Percentiles rank a stretch among this genome's conserved stretches.
Evolutionary conservation across 2,797 vertebrate genomes (phyloP).

Genomic region (Gambusia yucatana): DNA sequence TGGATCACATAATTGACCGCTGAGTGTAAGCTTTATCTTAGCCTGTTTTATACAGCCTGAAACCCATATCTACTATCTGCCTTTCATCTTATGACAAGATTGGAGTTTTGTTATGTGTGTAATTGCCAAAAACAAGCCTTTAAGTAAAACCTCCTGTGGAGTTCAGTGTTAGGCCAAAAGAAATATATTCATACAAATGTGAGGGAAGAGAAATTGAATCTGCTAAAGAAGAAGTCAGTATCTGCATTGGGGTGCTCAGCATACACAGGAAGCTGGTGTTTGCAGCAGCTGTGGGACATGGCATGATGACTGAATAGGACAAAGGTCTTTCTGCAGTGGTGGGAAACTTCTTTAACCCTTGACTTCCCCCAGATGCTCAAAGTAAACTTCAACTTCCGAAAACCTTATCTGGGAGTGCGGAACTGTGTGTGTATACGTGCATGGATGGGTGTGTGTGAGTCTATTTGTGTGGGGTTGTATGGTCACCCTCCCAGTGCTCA

Average conservation of each 20-base stretch:
- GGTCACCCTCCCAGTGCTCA: slow-evolving; percentile 38
- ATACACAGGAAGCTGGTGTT: slow-evolving; percentile 33
- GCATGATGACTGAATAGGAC: slow-evolving; percentile 52
- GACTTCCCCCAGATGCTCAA: slow-evolving; percentile 76
- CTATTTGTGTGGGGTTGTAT: slow-evolving; percentile 41
- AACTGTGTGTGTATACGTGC: slow-evolving; percentile 18
- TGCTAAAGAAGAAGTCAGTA: slow-evolving; percentile 20
- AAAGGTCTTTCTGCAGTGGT: slow-evolving; percentile 72
- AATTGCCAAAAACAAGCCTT: not conserved
- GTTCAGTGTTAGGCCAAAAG: not conserved
- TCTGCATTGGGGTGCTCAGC: slow-evolving; percentile 11
- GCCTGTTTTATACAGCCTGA: slow-evolving; percentile 32
- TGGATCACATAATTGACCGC: slow-evolving; percentile 15
- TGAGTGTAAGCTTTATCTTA: slow-evolving; percentile 29
- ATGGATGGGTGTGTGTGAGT: slow-evolving; percentile 9
- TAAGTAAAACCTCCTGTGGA: slow-evolving; percentile 6
- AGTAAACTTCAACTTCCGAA: slow-evolving; percentile 80
- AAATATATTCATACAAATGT: not conserved
- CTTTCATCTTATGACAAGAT: slow-evolving; percentile 20
- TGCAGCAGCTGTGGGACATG: slow-evolving; percentile 59
- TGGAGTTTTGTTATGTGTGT: slow-evolving; percentile 6
- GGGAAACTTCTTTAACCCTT: slow-evolving; percentile 82
- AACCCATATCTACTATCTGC: slow-evolving; percentile 27
- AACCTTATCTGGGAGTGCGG: slow-evolving; percentile 61
- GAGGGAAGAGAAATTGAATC: slow-evolving; percentile 6